phyloP scores from a whole-genome alignment of 2,797 vertebrate genomes.

The Leuciscus waleckii region DNA sequence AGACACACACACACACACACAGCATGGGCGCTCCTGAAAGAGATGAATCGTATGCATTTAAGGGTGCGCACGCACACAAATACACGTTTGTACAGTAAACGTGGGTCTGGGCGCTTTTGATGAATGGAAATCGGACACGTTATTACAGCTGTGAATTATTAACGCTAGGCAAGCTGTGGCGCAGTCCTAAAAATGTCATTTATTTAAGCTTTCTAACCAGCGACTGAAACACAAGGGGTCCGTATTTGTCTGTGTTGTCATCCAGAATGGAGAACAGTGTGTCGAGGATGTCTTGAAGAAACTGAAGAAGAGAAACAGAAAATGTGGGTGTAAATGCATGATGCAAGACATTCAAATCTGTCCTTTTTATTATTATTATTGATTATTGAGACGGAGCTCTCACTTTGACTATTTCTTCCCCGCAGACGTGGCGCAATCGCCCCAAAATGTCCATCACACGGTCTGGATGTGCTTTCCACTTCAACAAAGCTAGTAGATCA shows the following conservation, averaged over 20 bases:
- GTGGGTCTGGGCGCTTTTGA: background rate
- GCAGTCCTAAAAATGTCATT: background rate
- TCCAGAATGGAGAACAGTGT: conserved; percentile 97
- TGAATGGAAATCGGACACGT: conserved; percentile 12
- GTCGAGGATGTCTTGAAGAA: conserved; percentile 97
- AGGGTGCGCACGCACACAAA: no score
- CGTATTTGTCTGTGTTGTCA: conserved; percentile 99
- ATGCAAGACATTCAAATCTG: background rate
- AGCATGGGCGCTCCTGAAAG: conserved; percentile 5
- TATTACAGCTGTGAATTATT: conserved; percentile 20
- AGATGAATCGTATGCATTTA: conserved; percentile 14
- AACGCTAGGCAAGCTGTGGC: background rate
- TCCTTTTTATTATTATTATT: background rate
- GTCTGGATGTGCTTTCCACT: conserved; percentile 98
- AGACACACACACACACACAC: background rate
- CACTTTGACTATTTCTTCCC: conserved; percentile 99
- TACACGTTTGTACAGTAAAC: background rate
- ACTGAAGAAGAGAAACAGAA: conserved; percentile 78
- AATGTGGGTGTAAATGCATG: background rate
- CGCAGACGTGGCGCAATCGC: conserved; percentile 92
- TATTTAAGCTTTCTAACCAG: conserved; percentile 83
- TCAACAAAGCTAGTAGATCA: conserved; percentile 95
- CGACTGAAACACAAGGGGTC: conserved; percentile 96
- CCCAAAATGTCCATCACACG: conserved; percentile 96
- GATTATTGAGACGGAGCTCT: background rate